Conservation (phyloP, 2,113 vertebrate genomes). For the Gavialis gangeticus region DNA sequence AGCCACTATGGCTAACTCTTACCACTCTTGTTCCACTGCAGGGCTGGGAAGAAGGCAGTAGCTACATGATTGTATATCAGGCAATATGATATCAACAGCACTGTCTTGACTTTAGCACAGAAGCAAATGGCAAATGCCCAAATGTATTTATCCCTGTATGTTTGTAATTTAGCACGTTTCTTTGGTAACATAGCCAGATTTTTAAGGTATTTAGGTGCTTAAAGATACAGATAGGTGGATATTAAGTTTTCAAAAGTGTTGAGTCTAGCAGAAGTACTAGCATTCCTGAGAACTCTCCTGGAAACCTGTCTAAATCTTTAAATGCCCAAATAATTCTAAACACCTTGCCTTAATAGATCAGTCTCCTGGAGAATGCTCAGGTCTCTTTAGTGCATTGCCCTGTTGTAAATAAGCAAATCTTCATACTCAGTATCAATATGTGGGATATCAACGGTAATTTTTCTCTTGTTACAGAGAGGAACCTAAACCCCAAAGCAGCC, state of each 20-base stretch:
- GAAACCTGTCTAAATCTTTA: neutral
- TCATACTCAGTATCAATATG: rapidly evolving
- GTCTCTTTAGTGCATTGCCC: rapidly evolving
- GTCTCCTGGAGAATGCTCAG: neutral
- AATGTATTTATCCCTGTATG: neutral
- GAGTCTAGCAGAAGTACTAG: neutral
- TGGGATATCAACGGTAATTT: constrained; percentile 6
- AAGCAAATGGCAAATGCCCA: neutral
- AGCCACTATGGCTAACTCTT: neutral
- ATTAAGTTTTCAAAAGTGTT: neutral
- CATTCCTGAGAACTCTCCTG: neutral
- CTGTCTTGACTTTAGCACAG: neutral
- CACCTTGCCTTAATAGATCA: rapidly evolving
- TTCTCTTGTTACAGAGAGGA: constrained; percentile 86
- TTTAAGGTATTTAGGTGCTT: neutral
- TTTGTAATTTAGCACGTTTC: neutral
- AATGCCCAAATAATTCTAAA: neutral
- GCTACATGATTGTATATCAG: neutral
- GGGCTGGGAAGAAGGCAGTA: neutral
- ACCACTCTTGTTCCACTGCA: neutral
- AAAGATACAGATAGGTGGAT: neutral
- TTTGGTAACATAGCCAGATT: neutral
- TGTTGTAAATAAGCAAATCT: rapidly evolving
- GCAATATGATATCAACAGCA: neutral
- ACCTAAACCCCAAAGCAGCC: constrained; percentile 99